Percentiles rank a stretch among this genome's conserved stretches.
These are phyloP conservation scores for Cyrtorhinus lividipennis DNA, from an alignment of 1,140 invertebrate species.

Conservation along the genomic window DNA sequence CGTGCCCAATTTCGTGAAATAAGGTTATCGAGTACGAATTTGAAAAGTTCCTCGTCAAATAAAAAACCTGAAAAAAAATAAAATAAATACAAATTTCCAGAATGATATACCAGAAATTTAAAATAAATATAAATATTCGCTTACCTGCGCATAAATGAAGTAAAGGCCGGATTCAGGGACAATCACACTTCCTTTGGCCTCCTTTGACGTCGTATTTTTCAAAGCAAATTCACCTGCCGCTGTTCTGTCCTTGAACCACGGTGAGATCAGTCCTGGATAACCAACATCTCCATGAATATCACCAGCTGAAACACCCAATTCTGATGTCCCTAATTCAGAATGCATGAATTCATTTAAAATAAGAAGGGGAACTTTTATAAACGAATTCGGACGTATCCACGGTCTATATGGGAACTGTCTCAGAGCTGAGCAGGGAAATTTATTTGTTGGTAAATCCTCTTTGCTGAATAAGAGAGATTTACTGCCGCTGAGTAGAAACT, in stretches of 20 bases:
- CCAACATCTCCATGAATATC: background rate
- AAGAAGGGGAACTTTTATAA: background rate
- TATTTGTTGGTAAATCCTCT: too few species aligned
- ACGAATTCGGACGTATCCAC: too few species aligned
- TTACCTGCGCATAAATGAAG: conserved; percentile 16
- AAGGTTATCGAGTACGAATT: conserved; percentile 10
- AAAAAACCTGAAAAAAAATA: conserved; percentile 15
- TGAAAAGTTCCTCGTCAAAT: background rate
- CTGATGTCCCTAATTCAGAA: background rate
- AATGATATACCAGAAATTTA: too few species aligned
- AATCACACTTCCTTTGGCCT: conserved; percentile 1
- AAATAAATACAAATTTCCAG: background rate
- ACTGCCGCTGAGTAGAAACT: background rate
- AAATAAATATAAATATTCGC: background rate
- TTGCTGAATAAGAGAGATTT: background rate
- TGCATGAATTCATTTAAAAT: background rate
- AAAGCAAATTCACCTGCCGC: conserved; percentile 9
- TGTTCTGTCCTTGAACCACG: conserved; percentile 6
- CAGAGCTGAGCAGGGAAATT: too few species aligned
- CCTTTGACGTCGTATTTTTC: background rate
- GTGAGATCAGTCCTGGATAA: conserved; percentile 6
- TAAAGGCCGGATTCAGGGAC: conserved; percentile 8
- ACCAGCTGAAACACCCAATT: background rate
- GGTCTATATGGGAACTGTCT: too few species aligned
- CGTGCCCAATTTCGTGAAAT: background rate